Conservation (phyloP, 2,888 invertebrate genomes). For the Lysandra coridon region DNA sequence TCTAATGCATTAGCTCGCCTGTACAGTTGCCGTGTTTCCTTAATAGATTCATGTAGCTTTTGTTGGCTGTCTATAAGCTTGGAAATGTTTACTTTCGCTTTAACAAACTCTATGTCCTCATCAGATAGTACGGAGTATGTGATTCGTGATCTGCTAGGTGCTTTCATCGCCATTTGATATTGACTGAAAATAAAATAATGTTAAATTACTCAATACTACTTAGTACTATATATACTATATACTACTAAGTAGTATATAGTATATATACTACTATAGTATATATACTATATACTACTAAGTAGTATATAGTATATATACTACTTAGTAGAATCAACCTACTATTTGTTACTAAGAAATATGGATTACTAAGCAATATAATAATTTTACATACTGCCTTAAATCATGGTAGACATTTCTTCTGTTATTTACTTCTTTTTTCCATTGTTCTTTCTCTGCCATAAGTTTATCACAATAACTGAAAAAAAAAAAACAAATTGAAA, state of each 20-base stretch:
- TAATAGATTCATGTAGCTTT: slow-evolving; percentile 60
- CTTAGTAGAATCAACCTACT: too few species aligned
- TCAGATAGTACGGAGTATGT: slow-evolving; percentile 63
- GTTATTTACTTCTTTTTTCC: slow-evolving; percentile 67
- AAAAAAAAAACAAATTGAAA: slow-evolving; percentile 27
- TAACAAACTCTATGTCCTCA: slow-evolving; percentile 71
- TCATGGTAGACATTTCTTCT: slow-evolving; percentile 67
- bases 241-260: too few species aligned
- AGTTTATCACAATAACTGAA: slow-evolving; percentile 59
- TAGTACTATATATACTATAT: too few species aligned
- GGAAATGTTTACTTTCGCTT: slow-evolving; percentile 62
- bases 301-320: too few species aligned
- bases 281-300: too few species aligned
- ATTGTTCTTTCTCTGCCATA: slow-evolving; percentile 64
- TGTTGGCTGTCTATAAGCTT: slow-evolving; percentile 62
- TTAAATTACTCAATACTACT: not conserved
- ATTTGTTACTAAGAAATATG: too few species aligned
- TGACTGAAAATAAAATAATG: slow-evolving; percentile 54
- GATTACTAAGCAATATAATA: not conserved
- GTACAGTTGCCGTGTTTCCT: slow-evolving; percentile 54
- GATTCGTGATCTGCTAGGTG: slow-evolving; percentile 56
- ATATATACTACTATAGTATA: too few species aligned
- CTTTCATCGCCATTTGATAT: slow-evolving; percentile 58
- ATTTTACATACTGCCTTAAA: slow-evolving; percentile 59
- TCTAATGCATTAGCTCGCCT: slow-evolving; percentile 57